phyloP scores from a whole-genome alignment of 2,888 invertebrate genomes.

The Phasia obesa region DNA sequence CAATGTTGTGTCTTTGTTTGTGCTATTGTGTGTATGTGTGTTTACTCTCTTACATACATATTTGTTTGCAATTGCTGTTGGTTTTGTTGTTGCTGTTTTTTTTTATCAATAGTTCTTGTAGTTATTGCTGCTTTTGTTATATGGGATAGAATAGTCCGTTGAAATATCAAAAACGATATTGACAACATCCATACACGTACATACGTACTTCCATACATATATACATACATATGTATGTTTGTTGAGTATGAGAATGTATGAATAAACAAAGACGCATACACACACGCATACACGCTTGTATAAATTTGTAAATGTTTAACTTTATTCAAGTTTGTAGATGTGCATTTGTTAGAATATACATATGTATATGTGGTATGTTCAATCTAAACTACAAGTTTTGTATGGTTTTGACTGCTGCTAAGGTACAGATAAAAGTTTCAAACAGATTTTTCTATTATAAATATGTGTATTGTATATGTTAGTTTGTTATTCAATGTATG shows the following conservation, averaged over 20 bases:
- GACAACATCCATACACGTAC: conserved; percentile 31
- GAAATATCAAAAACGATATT: conserved; percentile 64
- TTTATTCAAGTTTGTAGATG: conserved; percentile 29
- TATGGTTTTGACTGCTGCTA: conserved; percentile 60
- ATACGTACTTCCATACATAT: conserved; percentile 5
- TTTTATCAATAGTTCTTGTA: conserved; percentile 73
- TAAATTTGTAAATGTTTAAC: conserved; percentile 47
- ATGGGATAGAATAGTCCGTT: conserved; percentile 67
- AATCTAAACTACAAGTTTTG: conserved; percentile 43
- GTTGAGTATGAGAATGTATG: conserved; percentile 4
- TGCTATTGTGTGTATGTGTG: conserved; percentile 29
- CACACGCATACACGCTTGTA: conserved; percentile 36
- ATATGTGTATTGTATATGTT: too few relatives aligned
- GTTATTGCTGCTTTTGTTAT: background rate
- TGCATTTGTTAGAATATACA: background rate
- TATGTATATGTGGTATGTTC: conserved; percentile 30
- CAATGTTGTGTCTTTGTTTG: conserved; percentile 28
- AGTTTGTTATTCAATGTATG: too few relatives aligned
- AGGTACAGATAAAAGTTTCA: conserved; percentile 67
- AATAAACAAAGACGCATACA: conserved; percentile 8
- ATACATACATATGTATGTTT: background rate
- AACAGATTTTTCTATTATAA: conserved; percentile 53
- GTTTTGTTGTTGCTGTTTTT: conserved; percentile 62
- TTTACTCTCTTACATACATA: conserved; percentile 18
- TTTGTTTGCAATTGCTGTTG: conserved; percentile 62